A percentile compares a stretch with the other conserved stretches of the same genome.
Conservation (phyloP, 2,888 invertebrate species). For the Netelia fuscicornis region DNA sequence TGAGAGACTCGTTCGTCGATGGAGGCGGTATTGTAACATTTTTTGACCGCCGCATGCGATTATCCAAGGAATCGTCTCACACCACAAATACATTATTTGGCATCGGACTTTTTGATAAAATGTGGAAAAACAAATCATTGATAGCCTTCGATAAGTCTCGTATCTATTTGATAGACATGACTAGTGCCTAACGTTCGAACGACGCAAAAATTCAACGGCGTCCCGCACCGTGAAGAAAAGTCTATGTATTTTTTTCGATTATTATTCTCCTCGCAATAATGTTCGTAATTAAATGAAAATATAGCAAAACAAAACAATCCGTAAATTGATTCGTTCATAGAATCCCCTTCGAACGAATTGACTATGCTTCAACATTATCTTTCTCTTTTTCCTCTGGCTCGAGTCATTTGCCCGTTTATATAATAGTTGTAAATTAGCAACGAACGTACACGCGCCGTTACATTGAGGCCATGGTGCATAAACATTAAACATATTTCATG, state of each 20-base stretch:
- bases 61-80: too few species aligned
- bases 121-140: conserved; percentile 27
- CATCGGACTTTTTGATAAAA: background rate
- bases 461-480: conserved; percentile 34
- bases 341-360: conserved; percentile 21
- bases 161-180: conserved; percentile 38
- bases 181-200: conserved; percentile 25
- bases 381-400: background rate
- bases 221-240: conserved; percentile 49
- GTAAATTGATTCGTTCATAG: conserved; percentile 2
- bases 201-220: conserved; percentile 47
- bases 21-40: background rate
- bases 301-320: conserved; percentile 18
- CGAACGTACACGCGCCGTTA: conserved; percentile 28
- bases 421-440: conserved; percentile 13
- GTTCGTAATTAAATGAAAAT: background rate
- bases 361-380: conserved; percentile 14
- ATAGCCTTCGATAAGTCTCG: conserved; percentile 23
- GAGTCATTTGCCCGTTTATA: conserved; percentile 13
- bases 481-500: conserved; percentile 33
- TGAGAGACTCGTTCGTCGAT: conserved; percentile 1
- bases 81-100: background rate
- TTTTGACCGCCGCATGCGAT: too few species aligned
- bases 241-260: conserved; percentile 35
- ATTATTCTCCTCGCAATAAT: background rate